These are phyloP conservation scores for Tipula helvola DNA, from an alignment of 2,888 invertebrate species.

Conservation along the genomic window DNA sequence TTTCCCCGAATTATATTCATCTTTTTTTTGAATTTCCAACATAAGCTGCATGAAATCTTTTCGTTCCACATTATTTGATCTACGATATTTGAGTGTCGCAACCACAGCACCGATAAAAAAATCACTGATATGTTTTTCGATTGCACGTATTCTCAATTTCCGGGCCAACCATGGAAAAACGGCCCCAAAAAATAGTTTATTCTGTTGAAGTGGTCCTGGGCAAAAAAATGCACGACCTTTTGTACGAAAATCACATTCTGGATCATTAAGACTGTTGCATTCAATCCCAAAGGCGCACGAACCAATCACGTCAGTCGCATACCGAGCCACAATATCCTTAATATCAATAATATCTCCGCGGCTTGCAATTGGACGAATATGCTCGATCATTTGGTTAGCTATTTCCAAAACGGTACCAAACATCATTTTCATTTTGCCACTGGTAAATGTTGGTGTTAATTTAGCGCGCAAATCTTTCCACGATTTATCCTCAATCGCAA, in stretches of 20 bases:
- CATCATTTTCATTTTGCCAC: too few species aligned
- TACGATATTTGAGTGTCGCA: not conserved
- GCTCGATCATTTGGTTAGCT: too few species aligned
- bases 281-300: too few species aligned
- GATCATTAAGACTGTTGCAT: conserved; percentile 17
- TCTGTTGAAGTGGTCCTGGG: not conserved
- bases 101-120: not conserved
- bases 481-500: not conserved
- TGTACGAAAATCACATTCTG: conserved; percentile 23
- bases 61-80: conserved; percentile 12
- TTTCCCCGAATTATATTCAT: conserved; percentile 13
- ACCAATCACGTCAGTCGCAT: conserved; percentile 30
- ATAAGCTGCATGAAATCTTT: conserved; percentile 23
- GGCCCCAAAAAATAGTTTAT: not conserved
- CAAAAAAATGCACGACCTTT: conserved; percentile 29
- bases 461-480: too few species aligned
- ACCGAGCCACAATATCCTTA: conserved; percentile 28
- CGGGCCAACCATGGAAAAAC: not conserved
- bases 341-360: conserved; percentile 24
- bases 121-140: not conserved
- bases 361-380: too few species aligned
- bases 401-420: too few species aligned
- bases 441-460: too few species aligned
- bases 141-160: not conserved
- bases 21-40: not conserved